Percentiles rank a stretch among this genome's conserved stretches.
phyloP scores from a whole-genome alignment of 2,888 invertebrate species.

The Cheiracanthium punctorium region DNA sequence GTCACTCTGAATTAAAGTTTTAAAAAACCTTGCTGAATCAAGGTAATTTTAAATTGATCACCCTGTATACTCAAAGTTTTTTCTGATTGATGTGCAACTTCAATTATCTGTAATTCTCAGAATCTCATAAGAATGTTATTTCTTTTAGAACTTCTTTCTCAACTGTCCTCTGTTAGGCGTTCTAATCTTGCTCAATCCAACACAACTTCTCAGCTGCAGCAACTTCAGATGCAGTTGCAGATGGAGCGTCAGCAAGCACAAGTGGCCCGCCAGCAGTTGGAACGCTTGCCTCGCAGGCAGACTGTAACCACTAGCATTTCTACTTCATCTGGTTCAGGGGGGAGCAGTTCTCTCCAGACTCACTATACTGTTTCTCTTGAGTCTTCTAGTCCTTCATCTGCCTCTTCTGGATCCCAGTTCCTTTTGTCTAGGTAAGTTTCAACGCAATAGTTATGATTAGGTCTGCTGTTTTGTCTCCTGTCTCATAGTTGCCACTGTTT shows the following conservation, averaged over 20 bases:
- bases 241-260: conserved; percentile 89
- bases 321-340: conserved; percentile 57
- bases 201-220: conserved; percentile 81
- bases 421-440: conserved; percentile 67
- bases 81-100: too few species aligned
- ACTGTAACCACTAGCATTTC: conserved; percentile 39
- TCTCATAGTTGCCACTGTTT: too few species aligned
- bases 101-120: too few species aligned
- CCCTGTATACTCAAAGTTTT: too few species aligned
- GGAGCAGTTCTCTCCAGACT: conserved; percentile 50
- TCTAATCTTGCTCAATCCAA: conserved; percentile 72
- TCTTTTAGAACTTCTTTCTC: conserved; percentile 87
- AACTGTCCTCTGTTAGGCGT: conserved; percentile 93
- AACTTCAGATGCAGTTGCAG: conserved; percentile 96
- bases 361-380: conserved; percentile 65
- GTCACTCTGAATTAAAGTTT: too few species aligned
- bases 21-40: too few species aligned
- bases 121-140: too few species aligned
- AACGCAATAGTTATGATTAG: too few species aligned
- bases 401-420: conserved; percentile 69
- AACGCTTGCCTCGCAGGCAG: conserved; percentile 87
- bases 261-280: conserved; percentile 91
- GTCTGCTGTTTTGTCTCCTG: too few species aligned
- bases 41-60: too few species aligned
- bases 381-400: conserved; percentile 64